Conservation (phyloP, 2,888 invertebrate genomes). For the Odontocolon sp. region DNA sequence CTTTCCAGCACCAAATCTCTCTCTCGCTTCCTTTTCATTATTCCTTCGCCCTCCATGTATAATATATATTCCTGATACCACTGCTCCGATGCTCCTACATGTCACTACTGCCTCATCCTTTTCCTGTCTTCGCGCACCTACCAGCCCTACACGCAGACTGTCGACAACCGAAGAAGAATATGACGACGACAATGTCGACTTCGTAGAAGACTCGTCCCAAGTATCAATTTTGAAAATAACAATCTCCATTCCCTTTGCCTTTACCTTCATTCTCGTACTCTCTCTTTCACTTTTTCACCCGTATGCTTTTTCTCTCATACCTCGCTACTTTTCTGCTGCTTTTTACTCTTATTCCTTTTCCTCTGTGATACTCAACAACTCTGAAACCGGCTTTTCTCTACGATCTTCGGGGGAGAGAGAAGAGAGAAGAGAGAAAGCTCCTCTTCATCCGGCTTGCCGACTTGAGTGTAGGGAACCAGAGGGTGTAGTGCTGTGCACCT, state of each 20-base stretch:
- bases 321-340: conserved; percentile 53
- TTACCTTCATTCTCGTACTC: conserved; percentile 47
- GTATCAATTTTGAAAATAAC: conserved; percentile 75
- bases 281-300: conserved; percentile 5
- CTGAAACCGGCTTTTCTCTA: conserved; percentile 32
- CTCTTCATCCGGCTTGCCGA: conserved; percentile 41
- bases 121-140: conserved; percentile 20
- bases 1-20: conserved; percentile 18
- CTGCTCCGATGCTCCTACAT: conserved; percentile 5
- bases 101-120: conserved; percentile 1
- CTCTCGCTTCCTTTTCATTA: conserved; percentile 39
- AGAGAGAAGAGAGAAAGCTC: too few species aligned
- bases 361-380: conserved; percentile 51
- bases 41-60: conserved; percentile 31
- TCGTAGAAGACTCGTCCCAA: conserved; percentile 37
- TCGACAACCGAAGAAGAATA: background rate
- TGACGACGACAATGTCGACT: background rate
- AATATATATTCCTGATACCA: conserved; percentile 26
- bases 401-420: too few species aligned
- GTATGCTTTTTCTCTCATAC: conserved; percentile 27
- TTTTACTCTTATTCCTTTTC: conserved; percentile 15
- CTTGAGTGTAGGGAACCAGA: conserved; percentile 26
- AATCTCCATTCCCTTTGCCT: conserved; percentile 66
- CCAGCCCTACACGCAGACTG: conserved; percentile 14
- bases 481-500: conserved; percentile 50